Evolutionary conservation across 2,888 invertebrate species (phyloP).

Genomic region (Apoderus coryli): DNA sequence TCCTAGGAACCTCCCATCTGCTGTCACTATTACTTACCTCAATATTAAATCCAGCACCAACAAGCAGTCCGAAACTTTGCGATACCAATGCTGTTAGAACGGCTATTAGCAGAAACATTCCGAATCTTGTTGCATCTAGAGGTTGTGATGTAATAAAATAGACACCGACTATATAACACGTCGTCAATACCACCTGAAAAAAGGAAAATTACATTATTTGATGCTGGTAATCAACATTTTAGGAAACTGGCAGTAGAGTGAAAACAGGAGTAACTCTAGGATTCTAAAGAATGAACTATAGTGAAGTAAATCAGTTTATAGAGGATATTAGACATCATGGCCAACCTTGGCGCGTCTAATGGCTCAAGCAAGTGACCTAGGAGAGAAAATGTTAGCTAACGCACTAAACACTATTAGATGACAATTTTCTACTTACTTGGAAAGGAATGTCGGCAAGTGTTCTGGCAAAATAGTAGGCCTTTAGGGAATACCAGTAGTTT

Average conservation of each 20-base stretch:
- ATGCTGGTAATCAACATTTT: no score
- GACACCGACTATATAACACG: slow-evolving; percentile 71
- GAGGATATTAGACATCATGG: neutral
- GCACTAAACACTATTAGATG: no score
- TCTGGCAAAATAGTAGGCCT: slow-evolving; percentile 93
- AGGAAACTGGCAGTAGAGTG: no score
- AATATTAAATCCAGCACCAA: slow-evolving; percentile 83
- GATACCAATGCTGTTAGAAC: slow-evolving; percentile 82
- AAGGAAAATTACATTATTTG: slow-evolving; percentile 10
- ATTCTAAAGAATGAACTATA: no score
- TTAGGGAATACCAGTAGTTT: slow-evolving; percentile 94
- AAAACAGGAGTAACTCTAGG: no score
- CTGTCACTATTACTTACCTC: no score
- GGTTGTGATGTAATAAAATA: slow-evolving; percentile 95
- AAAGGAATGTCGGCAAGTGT: slow-evolving; percentile 94
- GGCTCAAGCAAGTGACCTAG: no score
- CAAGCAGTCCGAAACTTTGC: slow-evolving; percentile 81
- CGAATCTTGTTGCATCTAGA: slow-evolving; percentile 67
- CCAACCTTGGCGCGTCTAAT: no score
- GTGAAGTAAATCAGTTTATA: no score
- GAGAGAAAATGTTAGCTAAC: no score
- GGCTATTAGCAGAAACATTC: slow-evolving; percentile 61
- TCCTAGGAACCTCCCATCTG: no score
- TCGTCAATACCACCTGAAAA: slow-evolving; percentile 68
- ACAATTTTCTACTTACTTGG: slow-evolving; percentile 48